phyloP scores from a whole-genome alignment of 2,888 invertebrate genomes.

The Apodemia mormo region DNA sequence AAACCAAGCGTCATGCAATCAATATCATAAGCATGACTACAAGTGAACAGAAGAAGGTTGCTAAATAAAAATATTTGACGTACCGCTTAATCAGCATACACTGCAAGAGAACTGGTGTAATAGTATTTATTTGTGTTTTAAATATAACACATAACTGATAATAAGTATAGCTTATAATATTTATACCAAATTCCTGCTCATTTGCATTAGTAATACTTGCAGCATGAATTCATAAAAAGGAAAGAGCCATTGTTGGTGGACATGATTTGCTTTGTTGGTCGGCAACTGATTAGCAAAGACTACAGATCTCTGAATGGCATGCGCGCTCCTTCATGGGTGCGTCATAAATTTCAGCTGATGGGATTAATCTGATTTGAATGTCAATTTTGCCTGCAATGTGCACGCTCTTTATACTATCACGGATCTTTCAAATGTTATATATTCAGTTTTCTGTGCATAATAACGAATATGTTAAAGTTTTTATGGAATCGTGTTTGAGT shows the following conservation, averaged over 20 bases:
- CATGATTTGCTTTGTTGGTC: slow-evolving; percentile 53
- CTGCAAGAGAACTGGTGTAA: too few species aligned
- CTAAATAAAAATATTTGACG: too few species aligned
- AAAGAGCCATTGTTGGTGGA: slow-evolving; percentile 39
- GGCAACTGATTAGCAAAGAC: slow-evolving; percentile 68
- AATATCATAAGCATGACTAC: too few species aligned
- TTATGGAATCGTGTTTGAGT: slow-evolving; percentile 44
- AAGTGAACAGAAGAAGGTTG: too few species aligned
- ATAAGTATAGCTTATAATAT: too few species aligned
- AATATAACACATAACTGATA: too few species aligned
- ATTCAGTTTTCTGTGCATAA: slow-evolving; percentile 48
- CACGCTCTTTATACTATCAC: slow-evolving; percentile 70
- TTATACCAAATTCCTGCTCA: background rate
- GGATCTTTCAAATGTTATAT: slow-evolving; percentile 55
- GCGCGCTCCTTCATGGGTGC: slow-evolving; percentile 64
- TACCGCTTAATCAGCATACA: too few species aligned
- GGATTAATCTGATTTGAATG: slow-evolving; percentile 82
- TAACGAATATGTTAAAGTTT: slow-evolving; percentile 59
- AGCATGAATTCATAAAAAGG: slow-evolving; percentile 42
- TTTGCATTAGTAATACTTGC: background rate
- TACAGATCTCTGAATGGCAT: slow-evolving; percentile 69
- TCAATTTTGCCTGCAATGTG: slow-evolving; percentile 76
- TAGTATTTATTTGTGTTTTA: too few species aligned
- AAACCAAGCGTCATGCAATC: too few species aligned
- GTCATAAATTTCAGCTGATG: slow-evolving; percentile 82